phyloP scores from a whole-genome alignment of 30 jellyfish, hydroid and myxozoan species.

The Cassiopea andromeda region DNA sequence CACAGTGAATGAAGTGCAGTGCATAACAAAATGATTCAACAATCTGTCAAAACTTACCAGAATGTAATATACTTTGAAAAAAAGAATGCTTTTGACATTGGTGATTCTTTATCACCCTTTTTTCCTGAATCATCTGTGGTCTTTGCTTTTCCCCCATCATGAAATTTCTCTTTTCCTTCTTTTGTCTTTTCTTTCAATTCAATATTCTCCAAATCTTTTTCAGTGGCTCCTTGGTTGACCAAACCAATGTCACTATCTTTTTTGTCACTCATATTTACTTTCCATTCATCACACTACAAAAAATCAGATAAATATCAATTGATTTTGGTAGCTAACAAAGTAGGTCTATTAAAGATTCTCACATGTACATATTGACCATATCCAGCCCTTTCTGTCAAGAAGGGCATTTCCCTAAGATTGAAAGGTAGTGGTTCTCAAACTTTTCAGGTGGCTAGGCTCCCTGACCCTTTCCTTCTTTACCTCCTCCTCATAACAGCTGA shows the following conservation, averaged over 20 bases:
- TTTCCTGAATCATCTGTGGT: not conserved
- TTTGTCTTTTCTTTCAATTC: conserved; percentile 49
- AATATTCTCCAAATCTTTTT: conserved; percentile 25
- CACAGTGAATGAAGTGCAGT: no score
- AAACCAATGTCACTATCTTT: conserved; percentile 3
- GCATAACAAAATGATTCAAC: not conserved
- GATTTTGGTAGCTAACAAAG: not conserved
- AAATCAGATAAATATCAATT: not conserved
- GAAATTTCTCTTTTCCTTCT: conserved; percentile 16
- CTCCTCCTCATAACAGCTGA: no score
- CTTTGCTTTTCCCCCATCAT: conserved; percentile 11
- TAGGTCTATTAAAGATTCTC: not conserved
- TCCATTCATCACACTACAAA: not conserved
- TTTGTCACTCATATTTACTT: not conserved
- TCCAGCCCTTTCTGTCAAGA: no score
- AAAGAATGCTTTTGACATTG: conserved; percentile 57
- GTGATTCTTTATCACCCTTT: conserved; percentile 18
- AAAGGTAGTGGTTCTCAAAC: no score
- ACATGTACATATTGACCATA: no score
- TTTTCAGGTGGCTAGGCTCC: no score
- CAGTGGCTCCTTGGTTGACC: not conserved
- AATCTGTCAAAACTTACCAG: conserved; percentile 46
- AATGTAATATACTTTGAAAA: conserved; percentile 66
- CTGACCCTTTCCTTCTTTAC: no score
- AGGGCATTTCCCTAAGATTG: no score